A percentile compares a stretch with the other conserved stretches of the same genome.
phyloP scores from a whole-genome alignment of 2,113 vertebrate genomes.

The Casuarius casuarius region DNA sequence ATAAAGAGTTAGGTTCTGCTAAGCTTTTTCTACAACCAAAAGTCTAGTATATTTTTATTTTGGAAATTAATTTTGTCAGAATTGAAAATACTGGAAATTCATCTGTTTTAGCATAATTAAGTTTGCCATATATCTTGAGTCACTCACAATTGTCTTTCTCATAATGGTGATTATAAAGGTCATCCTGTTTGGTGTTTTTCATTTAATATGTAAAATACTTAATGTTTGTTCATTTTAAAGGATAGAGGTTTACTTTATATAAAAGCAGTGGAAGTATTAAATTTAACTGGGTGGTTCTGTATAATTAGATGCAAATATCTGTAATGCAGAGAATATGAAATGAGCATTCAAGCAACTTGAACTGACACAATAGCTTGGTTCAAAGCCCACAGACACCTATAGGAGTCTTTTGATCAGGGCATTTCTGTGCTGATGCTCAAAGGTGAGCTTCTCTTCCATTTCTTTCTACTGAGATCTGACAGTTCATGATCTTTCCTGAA shows the following conservation, averaged over 20 bases:
- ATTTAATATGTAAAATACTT: constrained; percentile 21
- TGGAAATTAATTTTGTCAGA: constrained; percentile 26
- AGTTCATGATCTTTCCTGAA: background rate
- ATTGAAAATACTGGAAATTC: constrained; percentile 32
- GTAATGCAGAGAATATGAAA: background rate
- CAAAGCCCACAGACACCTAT: background rate
- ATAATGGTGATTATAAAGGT: constrained; percentile 61
- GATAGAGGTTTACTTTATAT: background rate
- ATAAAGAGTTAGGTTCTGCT: background rate
- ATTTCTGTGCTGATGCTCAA: background rate
- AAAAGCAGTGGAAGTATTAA: background rate
- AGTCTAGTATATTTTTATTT: constrained; percentile 23
- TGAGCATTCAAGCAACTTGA: background rate
- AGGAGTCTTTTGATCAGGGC: background rate
- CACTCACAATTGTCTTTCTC: constrained; percentile 55
- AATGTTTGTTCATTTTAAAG: background rate
- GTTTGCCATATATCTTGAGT: constrained; percentile 61
- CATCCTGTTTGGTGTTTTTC: constrained; percentile 35
- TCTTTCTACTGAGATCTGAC: background rate
- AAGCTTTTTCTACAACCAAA: constrained; percentile 18
- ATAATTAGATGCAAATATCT: constrained; percentile 35
- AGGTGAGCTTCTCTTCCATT: background rate
- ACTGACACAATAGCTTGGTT: constrained; percentile 2
- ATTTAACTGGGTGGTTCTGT: background rate
- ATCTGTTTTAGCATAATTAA: constrained; percentile 53